Evolutionary conservation across 2,888 invertebrate species (phyloP).

Genomic region (Drosophila fulvimacula): DNA sequence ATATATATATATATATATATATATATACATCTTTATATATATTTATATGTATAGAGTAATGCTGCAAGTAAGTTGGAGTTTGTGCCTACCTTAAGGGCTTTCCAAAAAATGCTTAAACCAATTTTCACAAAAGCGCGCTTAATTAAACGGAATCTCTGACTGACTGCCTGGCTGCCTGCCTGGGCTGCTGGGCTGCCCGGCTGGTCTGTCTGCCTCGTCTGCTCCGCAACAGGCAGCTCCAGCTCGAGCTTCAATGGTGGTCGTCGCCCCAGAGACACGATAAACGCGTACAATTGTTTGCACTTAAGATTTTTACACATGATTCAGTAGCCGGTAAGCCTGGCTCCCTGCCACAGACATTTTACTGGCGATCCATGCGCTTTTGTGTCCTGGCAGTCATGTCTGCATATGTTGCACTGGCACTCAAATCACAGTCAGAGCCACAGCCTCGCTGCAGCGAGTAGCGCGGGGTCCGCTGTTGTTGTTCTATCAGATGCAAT

Average conservation of each 20-base stretch:
- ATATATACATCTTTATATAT: too few relatives aligned
- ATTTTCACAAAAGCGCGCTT: constrained; percentile 73
- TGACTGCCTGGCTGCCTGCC: constrained; percentile 24
- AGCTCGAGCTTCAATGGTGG: constrained; percentile 74
- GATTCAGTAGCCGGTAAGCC: constrained; percentile 78
- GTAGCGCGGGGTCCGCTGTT: constrained; percentile 33
- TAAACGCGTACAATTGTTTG: constrained; percentile 85
- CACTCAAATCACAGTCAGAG: constrained; percentile 63
- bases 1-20: constrained; percentile 1
- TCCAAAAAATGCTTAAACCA: constrained; percentile 78
- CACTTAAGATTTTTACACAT: constrained; percentile 85
- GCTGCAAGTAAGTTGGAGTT: constrained; percentile 25
- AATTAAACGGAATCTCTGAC: constrained; percentile 76
- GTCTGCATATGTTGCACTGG: constrained; percentile 79
- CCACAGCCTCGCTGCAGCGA: constrained; percentile 9
- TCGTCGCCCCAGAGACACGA: constrained; percentile 82
- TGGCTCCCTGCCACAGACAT: constrained; percentile 38
- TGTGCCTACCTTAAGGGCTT: constrained; percentile 71
- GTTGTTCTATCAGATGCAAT: constrained; percentile 80
- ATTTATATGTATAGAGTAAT: constrained; percentile 19
- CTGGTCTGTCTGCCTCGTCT: constrained; percentile 7
- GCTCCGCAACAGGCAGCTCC: constrained; percentile 2
- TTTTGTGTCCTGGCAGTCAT: constrained; percentile 77
- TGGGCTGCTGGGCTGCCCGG: background rate
- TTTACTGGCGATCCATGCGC: constrained; percentile 50